These are phyloP conservation scores for Gymnodraco acuticeps DNA, from an alignment of 2,797 vertebrate species.

Conservation along the genomic window DNA sequence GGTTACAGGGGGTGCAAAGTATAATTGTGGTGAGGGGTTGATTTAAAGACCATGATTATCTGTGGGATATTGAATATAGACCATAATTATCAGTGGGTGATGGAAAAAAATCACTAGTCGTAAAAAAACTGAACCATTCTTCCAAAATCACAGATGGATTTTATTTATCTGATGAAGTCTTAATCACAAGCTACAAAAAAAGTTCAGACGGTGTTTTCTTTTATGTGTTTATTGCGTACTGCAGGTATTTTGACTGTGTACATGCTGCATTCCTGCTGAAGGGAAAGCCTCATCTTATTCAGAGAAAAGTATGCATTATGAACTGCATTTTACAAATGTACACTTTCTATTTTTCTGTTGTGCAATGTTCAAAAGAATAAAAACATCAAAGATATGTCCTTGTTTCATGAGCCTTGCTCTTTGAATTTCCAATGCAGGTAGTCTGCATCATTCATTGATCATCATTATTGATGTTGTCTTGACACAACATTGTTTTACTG, in stretches of 20 bases:
- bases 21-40: conserved; percentile 13
- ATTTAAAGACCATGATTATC: conserved; percentile 31
- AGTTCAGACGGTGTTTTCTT: conserved; percentile 13
- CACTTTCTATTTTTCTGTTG: conserved; percentile 55
- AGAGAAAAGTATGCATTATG: conserved; percentile 42
- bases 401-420: background rate
- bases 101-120: conserved; percentile 23
- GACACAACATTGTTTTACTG: background rate
- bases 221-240: conserved; percentile 19
- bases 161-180: conserved; percentile 34
- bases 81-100: conserved; percentile 16
- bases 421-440: background rate
- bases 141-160: conserved; percentile 16
- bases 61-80: conserved; percentile 13
- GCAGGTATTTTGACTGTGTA: conserved; percentile 11
- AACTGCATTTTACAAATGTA: conserved; percentile 63
- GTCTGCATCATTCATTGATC: background rate
- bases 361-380: conserved; percentile 66
- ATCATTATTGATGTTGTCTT: background rate
- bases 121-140: conserved; percentile 20
- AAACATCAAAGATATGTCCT: conserved; percentile 32
- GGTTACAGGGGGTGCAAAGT: background rate
- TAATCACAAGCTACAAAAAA: conserved; percentile 34
- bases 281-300: conserved; percentile 19
- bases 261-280: conserved; percentile 28